These are phyloP conservation scores for Stomorhina lunata DNA, from an alignment of 2,888 invertebrate species.

Conservation along the genomic window DNA sequence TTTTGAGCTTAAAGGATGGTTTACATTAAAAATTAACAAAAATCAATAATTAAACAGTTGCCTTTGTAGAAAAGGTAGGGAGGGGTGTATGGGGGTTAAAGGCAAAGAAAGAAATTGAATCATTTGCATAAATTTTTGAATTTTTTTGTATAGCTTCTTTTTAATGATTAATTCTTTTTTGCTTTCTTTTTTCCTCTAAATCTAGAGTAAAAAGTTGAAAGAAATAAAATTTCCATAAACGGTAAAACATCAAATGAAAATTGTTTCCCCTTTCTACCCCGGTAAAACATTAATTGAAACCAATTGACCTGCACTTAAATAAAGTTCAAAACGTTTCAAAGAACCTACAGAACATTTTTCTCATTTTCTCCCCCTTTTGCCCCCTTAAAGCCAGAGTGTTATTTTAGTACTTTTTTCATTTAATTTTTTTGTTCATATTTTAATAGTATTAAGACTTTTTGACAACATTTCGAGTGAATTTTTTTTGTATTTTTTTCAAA, in stretches of 20 bases:
- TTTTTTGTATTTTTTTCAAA: background rate
- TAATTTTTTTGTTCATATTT: conserved; percentile 2
- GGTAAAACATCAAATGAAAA: conserved; percentile 59
- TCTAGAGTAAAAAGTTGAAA: too few relatives aligned
- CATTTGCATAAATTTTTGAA: conserved; percentile 5
- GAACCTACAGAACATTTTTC: conserved; percentile 21
- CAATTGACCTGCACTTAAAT: conserved; percentile 63
- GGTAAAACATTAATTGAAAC: conserved; percentile 56
- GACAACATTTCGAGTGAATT: conserved; percentile 38
- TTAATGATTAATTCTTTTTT: conserved; percentile 28
- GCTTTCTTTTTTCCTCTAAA: background rate
- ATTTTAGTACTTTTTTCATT: background rate
- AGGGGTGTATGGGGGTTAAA: too few relatives aligned
- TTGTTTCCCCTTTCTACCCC: conserved; percentile 22
- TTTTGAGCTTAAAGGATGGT: background rate
- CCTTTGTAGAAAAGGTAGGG: background rate
- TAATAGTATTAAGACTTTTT: conserved; percentile 44
- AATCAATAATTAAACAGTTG: conserved; percentile 52
- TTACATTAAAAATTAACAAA: background rate
- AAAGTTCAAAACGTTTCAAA: conserved; percentile 62
- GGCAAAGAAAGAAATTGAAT: background rate
- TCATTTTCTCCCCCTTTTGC: background rate
- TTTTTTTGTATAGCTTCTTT: conserved; percentile 22
- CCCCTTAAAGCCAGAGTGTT: background rate
- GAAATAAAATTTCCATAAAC: conserved; percentile 46